Conservation (phyloP, 2,888 invertebrate species). For the Tetanocera ferruginea region DNA sequence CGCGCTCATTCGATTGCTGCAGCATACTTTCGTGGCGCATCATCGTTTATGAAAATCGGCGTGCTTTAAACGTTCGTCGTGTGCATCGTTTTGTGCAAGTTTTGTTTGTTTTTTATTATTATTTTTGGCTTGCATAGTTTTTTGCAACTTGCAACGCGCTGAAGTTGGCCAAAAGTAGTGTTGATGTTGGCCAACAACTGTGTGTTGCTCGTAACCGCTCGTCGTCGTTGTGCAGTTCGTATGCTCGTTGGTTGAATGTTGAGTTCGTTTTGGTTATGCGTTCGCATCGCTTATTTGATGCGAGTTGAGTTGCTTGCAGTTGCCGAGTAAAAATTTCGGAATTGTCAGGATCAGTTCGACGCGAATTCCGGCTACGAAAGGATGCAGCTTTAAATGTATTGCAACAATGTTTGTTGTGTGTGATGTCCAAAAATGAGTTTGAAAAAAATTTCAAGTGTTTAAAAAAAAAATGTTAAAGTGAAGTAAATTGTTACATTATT, state of each 20-base stretch:
- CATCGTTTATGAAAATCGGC: not conserved
- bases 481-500: too few relatives aligned
- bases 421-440: not conserved
- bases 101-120: not conserved
- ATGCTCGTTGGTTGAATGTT: conserved; percentile 45
- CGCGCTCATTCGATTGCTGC: not conserved
- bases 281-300: conserved; percentile 43
- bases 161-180: conserved; percentile 25
- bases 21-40: not conserved
- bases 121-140: not conserved
- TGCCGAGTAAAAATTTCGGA: conserved; percentile 65
- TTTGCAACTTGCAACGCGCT: not conserved
- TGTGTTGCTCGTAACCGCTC: conserved; percentile 13
- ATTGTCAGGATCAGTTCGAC: conserved; percentile 69
- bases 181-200: conserved; percentile 9
- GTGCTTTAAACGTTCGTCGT: not conserved
- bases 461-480: not conserved
- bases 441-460: conserved; percentile 16
- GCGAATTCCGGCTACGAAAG: conserved; percentile 70
- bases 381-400: conserved; percentile 53
- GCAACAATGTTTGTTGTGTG: conserved; percentile 14
- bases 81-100: not conserved
- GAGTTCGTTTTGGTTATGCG: conserved; percentile 44
- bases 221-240: conserved; percentile 5
- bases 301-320: conserved; percentile 21